Conservation (phyloP, 2,797 vertebrate species). For the Pitangus sulphuratus region DNA sequence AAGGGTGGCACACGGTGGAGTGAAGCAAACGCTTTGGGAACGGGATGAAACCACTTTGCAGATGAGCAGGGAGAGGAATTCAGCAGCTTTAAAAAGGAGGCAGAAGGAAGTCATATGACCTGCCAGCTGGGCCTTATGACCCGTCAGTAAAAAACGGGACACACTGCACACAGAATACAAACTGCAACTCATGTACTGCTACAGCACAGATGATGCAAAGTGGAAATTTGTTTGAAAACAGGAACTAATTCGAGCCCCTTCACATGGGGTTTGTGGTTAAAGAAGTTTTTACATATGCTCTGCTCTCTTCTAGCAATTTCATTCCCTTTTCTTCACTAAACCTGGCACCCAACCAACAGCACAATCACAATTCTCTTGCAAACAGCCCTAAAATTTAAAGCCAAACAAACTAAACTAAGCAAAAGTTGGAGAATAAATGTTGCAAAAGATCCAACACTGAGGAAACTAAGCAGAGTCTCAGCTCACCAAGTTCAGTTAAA, state of each 20-base stretch:
- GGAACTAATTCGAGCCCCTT: background rate
- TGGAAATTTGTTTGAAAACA: background rate
- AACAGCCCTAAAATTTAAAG: background rate
- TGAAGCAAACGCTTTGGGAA: background rate
- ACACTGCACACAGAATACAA: background rate
- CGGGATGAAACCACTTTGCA: background rate
- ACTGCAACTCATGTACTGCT: background rate
- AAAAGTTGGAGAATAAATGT: background rate
- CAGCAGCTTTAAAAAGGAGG: background rate
- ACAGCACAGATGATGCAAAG: background rate
- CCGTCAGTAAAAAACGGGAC: background rate
- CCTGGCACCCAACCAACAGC: background rate
- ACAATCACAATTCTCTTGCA: background rate
- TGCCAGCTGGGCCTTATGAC: background rate
- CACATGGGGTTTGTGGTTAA: background rate
- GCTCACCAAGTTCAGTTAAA: background rate
- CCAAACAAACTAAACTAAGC: slow-evolving; percentile 4
- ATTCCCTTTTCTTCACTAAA: background rate
- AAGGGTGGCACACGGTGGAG: background rate
- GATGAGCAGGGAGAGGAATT: background rate
- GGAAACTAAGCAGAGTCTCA: background rate
- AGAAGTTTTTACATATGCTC: background rate
- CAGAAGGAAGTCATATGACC: background rate
- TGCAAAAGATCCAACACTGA: background rate
- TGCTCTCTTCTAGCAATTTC: background rate